These are phyloP conservation scores for Macrostomum cliftonense DNA, from an alignment of 2,888 invertebrate genomes.

Conservation along the genomic window DNA sequence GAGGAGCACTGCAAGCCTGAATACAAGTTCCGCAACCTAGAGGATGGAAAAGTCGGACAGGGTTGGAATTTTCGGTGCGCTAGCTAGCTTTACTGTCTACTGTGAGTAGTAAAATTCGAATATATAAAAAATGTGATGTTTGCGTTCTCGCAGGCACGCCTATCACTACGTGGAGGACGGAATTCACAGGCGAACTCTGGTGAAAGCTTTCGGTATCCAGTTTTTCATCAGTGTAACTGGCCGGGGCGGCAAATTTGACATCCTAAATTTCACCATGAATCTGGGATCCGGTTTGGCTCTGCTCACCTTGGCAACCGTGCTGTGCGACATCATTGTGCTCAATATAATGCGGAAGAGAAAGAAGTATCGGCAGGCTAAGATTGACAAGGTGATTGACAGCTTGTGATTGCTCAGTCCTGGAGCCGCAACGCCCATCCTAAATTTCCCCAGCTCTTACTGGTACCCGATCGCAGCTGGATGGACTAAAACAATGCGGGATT, in stretches of 20 bases:
- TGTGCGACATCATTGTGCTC: slow-evolving; percentile 39
- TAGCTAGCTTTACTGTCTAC: no score
- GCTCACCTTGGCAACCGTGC: slow-evolving; percentile 37
- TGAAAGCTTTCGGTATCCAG: slow-evolving; percentile 39
- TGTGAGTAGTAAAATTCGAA: no score
- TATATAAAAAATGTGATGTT: no score
- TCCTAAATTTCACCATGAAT: slow-evolving; percentile 39
- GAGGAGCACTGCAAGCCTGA: slow-evolving; percentile 10
- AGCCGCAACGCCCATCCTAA: no score
- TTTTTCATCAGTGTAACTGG: slow-evolving; percentile 40
- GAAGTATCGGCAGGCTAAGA: slow-evolving; percentile 9
- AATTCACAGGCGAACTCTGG: slow-evolving; percentile 29
- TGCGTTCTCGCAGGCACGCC: slow-evolving; percentile 18
- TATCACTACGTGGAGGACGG: slow-evolving; percentile 26
- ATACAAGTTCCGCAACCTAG: slow-evolving; percentile 10
- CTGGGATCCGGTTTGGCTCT: slow-evolving; percentile 41
- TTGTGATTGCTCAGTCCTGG: no score
- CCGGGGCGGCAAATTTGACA: slow-evolving; percentile 39
- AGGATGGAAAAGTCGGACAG: slow-evolving; percentile 7
- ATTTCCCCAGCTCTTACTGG: no score
- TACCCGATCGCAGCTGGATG: no score
- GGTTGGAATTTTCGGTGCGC: slow-evolving; percentile 10
- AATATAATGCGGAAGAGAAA: slow-evolving; percentile 10
- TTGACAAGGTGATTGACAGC: slow-evolving; percentile 5
- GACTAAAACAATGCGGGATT: no score